Conservation (phyloP, 2,797 vertebrate genomes). For the Centroberyx gerrardi region DNA sequence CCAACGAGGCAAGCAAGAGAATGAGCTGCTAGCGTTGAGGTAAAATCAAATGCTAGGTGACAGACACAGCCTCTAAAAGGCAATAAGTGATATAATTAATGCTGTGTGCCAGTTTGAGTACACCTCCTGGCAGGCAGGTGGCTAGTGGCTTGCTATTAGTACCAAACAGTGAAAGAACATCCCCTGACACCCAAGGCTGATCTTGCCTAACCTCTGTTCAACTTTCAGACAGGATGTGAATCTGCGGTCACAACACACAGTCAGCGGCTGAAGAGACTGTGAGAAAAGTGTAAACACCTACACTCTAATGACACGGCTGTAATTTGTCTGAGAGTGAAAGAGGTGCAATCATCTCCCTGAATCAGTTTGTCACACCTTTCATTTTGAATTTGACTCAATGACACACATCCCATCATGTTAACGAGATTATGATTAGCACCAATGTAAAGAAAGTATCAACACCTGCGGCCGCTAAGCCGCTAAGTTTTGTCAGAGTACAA, state of each 20-base stretch:
- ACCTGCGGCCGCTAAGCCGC: not conserved
- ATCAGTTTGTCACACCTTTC: slow-evolving; percentile 49
- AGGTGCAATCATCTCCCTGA: slow-evolving; percentile 32
- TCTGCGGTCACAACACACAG: slow-evolving; percentile 49
- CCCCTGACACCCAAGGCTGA: slow-evolving; percentile 20
- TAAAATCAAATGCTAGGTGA: slow-evolving; percentile 18
- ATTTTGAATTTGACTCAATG: slow-evolving; percentile 26
- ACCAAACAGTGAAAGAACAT: slow-evolving; percentile 32
- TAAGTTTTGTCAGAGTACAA: not conserved
- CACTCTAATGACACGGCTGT: slow-evolving; percentile 35
- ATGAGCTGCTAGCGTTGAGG: slow-evolving; percentile 18
- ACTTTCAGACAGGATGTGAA: slow-evolving; percentile 66
- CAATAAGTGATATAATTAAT: slow-evolving; percentile 37
- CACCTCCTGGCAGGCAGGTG: slow-evolving; percentile 28
- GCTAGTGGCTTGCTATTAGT: not conserved
- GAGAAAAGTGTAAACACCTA: slow-evolving; percentile 49
- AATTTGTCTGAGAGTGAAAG: slow-evolving; percentile 37
- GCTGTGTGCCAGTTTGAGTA: not conserved
- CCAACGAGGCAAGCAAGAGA: slow-evolving; percentile 1
- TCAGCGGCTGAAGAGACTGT: slow-evolving; percentile 28
- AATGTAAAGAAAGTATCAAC: not conserved
- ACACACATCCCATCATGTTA: slow-evolving; percentile 7
- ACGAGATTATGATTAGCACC: not conserved
- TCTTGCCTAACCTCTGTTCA: slow-evolving; percentile 28
- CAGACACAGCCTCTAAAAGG: slow-evolving; percentile 22